Base-by-base conservation (phyloP, 2,797 vertebrate genomes). In the Avahi laniger region DNA sequence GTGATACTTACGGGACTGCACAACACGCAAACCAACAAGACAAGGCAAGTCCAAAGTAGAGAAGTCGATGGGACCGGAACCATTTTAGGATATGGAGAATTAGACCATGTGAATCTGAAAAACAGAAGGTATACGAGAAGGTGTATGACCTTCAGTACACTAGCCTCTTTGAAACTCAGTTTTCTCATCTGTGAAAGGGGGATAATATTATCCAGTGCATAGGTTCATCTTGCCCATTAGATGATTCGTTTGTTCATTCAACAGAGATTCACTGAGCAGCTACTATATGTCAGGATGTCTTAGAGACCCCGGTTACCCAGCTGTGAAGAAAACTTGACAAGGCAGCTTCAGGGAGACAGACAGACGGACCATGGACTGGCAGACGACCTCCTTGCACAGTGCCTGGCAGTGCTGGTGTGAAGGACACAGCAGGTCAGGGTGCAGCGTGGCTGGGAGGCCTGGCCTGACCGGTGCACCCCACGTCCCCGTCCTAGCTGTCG, bases 141-240 rank as follows among this genome's bases (percentile, higher is more conserved):
- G 7, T 3, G 15, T 2, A 7, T 22, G 35, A 1, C 20, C 18
- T 33, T 9, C 18, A 20, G 15, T 12, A 33, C 11, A 1, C 22
- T 4, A 0, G 2, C 2, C 7, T 70, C 18, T 63, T 5, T 4
- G 41, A 82, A 13, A 26, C n/a, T 35, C 69, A 26, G 35, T 8
- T 7, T 75, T 72, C 69, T 24, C 30, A 2, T 11, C 35, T 65
- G 4, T 43, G 30, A 20, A 14, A 4, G 18, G 41, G 52, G 11
- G 11, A 28, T 9, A 1, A 0, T 46, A 6, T 0, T 0, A 33
- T 1, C 18, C 4, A 6, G n/a, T 2, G 9, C 0, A 9, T 0
- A 7, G 46, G 18, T 38, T 35, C 22, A 8, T 7, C 41, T 75
- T 8, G 15, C 2, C 28, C 11, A 26, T 11, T 4, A 11, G 5